Conservation (phyloP, 2,888 invertebrate species). For the Drosophila acutilabella region DNA sequence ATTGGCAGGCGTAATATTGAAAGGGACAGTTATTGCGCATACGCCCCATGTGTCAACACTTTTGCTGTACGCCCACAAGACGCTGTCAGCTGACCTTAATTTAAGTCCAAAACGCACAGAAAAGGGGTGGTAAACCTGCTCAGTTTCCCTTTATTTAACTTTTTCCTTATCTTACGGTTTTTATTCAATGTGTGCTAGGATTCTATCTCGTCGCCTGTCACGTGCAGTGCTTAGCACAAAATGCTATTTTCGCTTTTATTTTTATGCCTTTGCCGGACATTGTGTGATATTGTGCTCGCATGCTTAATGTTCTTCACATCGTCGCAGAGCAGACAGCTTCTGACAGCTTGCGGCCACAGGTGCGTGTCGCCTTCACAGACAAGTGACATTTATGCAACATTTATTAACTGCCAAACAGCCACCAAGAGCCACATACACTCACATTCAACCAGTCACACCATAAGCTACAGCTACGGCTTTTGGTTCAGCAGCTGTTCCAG, state of each 20-base stretch:
- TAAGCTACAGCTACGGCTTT: slow-evolving; percentile 8
- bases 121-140: not conserved
- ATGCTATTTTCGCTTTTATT: slow-evolving; percentile 35
- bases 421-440: slow-evolving; percentile 2
- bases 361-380: slow-evolving; percentile 52
- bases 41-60: slow-evolving; percentile 57
- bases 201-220: slow-evolving; percentile 32
- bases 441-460: not conserved
- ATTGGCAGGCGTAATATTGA: slow-evolving; percentile 60
- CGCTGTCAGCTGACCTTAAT: slow-evolving; percentile 26
- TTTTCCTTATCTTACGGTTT: not conserved
- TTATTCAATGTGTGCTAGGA: slow-evolving; percentile 10
- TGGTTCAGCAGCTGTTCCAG: slow-evolving; percentile 6
- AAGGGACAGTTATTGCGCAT: slow-evolving; percentile 57
- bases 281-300: slow-evolving; percentile 21
- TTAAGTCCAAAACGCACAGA: slow-evolving; percentile 16
- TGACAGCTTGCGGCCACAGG: slow-evolving; percentile 29
- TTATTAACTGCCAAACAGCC: slow-evolving; percentile 56
- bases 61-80: slow-evolving; percentile 2
- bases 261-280: slow-evolving; percentile 22
- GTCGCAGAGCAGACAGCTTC: slow-evolving; percentile 11
- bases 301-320: slow-evolving; percentile 8
- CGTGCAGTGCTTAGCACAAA: slow-evolving; percentile 59
- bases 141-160: not conserved
- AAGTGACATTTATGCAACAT: slow-evolving; percentile 68